phyloP scores from a whole-genome alignment of 2,113 vertebrate genomes.

The Stigmatopora nigra region DNA sequence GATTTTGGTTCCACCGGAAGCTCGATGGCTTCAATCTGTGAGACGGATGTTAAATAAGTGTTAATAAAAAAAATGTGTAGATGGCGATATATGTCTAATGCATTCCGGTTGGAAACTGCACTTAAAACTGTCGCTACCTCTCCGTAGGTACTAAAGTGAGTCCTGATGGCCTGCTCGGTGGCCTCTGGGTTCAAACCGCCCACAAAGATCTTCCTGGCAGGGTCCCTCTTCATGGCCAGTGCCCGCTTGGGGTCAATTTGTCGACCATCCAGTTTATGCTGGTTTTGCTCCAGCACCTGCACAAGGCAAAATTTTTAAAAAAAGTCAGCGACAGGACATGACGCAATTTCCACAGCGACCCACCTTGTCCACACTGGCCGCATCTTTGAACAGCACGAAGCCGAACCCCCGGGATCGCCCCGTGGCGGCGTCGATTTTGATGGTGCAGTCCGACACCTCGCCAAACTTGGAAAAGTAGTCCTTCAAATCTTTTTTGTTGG shows the following conservation, averaged over 20 bases:
- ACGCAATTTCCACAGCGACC: neutral
- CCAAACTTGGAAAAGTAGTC: constrained; percentile 98
- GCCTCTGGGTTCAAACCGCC: constrained; percentile 94
- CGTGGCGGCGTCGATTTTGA: constrained; percentile 96
- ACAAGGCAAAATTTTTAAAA: neutral
- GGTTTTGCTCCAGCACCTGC: constrained; percentile 91
- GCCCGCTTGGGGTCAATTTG: constrained; percentile 97
- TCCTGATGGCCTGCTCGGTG: constrained; percentile 91
- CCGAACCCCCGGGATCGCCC: constrained; percentile 95
- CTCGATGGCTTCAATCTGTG: constrained; percentile 91
- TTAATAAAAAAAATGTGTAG: too few species aligned
- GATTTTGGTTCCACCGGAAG: constrained; percentile 94
- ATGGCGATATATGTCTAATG: too few species aligned
- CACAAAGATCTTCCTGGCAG: constrained; percentile 96
- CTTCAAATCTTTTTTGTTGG: constrained; percentile 98
- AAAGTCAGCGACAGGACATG: neutral
- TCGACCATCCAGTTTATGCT: constrained; percentile 90
- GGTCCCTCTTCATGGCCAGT: constrained; percentile 98
- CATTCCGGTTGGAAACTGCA: too few species aligned
- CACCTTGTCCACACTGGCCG: constrained; percentile 90
- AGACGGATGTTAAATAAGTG: neutral
- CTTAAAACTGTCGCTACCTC: constrained; percentile 63
- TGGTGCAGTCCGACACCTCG: constrained; percentile 96
- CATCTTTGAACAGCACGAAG: constrained; percentile 94
- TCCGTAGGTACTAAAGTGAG: constrained; percentile 90